These are phyloP conservation scores for Rhynchophorus ferrugineus DNA, from an alignment of 1,140 invertebrate genomes.

Conservation along the genomic window DNA sequence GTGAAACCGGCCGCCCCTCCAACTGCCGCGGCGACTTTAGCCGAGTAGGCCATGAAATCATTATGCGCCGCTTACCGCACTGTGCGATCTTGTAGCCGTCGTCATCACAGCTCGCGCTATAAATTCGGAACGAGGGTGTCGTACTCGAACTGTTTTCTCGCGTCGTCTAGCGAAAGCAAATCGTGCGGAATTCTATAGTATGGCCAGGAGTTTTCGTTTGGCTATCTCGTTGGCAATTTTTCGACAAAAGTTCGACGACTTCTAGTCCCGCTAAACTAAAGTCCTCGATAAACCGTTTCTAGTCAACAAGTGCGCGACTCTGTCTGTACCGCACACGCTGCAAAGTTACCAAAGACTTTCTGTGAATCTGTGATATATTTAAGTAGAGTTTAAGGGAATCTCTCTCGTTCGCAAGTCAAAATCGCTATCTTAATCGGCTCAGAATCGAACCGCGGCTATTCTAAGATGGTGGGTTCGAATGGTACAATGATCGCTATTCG, in stretches of 20 bases:
- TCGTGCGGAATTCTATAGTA: too few relatives aligned
- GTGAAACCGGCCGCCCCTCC: too few relatives aligned
- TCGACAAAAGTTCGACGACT: constrained; percentile 11
- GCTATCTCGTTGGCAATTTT: constrained; percentile 13
- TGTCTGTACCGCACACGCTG: constrained; percentile 1
- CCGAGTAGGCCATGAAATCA: too few relatives aligned
- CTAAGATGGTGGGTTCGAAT: constrained; percentile 68
- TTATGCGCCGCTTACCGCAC: too few relatives aligned
- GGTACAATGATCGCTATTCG: constrained; percentile 76
- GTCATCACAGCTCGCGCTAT: too few relatives aligned
- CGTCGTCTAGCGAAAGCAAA: too few relatives aligned
- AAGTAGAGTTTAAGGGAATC: constrained; percentile 1
- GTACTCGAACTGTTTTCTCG: too few relatives aligned
- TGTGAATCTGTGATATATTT: constrained; percentile 14
- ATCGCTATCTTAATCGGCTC: constrained; percentile 39
- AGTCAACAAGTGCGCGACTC: constrained; percentile 11
- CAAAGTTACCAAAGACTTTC: constrained; percentile 12
- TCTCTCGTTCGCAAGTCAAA: constrained; percentile 32
- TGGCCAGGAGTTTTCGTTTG: constrained; percentile 13
- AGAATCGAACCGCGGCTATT: constrained; percentile 33
- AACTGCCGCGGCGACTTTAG: too few relatives aligned
- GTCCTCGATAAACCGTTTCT: constrained; percentile 8
- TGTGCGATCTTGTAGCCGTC: too few relatives aligned
- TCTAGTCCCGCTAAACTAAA: constrained; percentile 2
- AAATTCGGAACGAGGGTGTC: too few relatives aligned